Base-by-base conservation (phyloP, 2,888 invertebrate genomes). In the Drosophila ustulata region DNA sequence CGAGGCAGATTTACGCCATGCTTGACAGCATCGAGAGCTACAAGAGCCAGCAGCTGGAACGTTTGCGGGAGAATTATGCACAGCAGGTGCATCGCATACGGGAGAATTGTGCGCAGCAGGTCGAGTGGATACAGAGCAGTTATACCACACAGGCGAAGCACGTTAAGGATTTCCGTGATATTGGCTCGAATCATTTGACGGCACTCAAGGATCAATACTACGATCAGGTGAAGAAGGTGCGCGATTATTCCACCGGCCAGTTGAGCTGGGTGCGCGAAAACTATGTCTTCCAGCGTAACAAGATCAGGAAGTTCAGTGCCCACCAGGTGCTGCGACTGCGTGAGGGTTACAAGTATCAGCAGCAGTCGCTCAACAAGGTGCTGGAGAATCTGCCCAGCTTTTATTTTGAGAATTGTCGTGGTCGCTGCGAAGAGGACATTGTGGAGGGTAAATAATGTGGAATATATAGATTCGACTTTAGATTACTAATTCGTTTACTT, bases 341-440 rank as follows among this genome's bases (percentile, higher is more conserved):
- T 32, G 98, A 98, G 92, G 97, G 98, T 8, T 98, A 97, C 94
- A 98, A 98, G 92, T 97, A 98, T 91, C 98, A 98, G 92, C 98
- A 98, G 92, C 97, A 98, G 92, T 97, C 98, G 9, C 93, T 98
- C 56, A 97, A 98, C 93, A 98, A 98, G 92, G 96, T 98, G 5
- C 93, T 98, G 64, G 98, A 98, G 92, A 98, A 98, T 92, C 93
- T 98, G 85, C 97, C 97, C 43, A 97, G 95, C 89, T 93, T 97
- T 58, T 97, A 98, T 93, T 95, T 98, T 91, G 98, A 98, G 92
- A 98, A 98, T 93, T 98, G 98, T 91, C 95, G 97, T 39, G 96
- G 96, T 78, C 96, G 96, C 53, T 94, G 96, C 89, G 94, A 95
- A 80, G 92, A 92, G 37, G 92, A 92, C 61, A 89, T 92, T 56